These are phyloP conservation scores for Aptenodytes forsteri DNA, from an alignment of 2,113 vertebrate species.

Conservation along the genomic window DNA sequence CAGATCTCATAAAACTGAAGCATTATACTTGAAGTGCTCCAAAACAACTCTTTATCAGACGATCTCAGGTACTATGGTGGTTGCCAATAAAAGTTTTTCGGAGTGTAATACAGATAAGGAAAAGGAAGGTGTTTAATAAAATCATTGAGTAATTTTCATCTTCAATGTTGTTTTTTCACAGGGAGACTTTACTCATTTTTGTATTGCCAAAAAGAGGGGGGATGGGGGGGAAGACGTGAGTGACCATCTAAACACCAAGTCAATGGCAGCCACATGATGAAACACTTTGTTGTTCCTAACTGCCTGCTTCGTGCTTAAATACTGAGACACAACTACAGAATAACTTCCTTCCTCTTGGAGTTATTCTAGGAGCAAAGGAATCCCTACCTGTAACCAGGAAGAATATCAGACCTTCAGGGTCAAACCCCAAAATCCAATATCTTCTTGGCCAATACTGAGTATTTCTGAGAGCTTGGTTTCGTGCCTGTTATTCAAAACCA, in stretches of 20 bases:
- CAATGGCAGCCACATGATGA: background rate
- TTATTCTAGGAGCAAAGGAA: slow-evolving; percentile 30
- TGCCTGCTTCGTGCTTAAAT: background rate
- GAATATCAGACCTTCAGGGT: background rate
- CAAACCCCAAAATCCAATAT: background rate
- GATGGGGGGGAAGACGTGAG: background rate
- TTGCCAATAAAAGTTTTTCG: background rate
- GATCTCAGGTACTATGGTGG: background rate
- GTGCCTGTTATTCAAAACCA: background rate
- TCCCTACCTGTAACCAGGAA: background rate
- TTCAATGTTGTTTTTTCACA: background rate
- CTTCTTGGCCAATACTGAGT: background rate
- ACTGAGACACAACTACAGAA: background rate
- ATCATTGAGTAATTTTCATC: background rate
- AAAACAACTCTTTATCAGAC: background rate
- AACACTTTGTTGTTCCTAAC: background rate
- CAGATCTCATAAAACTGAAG: background rate
- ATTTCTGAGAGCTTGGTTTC: slow-evolving; percentile 15
- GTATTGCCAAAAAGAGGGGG: background rate
- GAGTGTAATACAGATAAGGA: background rate
- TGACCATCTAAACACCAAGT: background rate
- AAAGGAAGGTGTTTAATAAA: background rate
- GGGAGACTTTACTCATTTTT: background rate
- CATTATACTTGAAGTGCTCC: background rate
- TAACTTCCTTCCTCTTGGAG: background rate